Percentiles rank a stretch among this genome's conserved stretches.
These are phyloP conservation scores for Gadopsis marmoratus DNA, from an alignment of 2,797 vertebrate genomes.

Conservation along the genomic window DNA sequence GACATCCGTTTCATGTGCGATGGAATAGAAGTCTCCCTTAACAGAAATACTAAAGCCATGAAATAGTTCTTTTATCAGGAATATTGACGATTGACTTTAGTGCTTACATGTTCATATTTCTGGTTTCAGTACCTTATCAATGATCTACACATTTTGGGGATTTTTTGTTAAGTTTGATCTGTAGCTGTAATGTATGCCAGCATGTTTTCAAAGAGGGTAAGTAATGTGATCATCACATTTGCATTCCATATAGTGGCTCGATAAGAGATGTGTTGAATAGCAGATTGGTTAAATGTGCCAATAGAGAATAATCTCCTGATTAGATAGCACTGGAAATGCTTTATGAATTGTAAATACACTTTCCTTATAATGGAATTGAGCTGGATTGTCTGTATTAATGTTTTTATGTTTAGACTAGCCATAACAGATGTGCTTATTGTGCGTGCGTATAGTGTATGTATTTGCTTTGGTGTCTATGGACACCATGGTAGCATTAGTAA, in stretches of 20 bases:
- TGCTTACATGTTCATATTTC: neutral
- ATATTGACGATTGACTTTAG: neutral
- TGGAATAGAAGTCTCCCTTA: neutral
- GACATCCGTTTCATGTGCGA: neutral
- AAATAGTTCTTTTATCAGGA: neutral
- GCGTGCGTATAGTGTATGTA: constrained; percentile 6
- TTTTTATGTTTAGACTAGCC: constrained; percentile 42
- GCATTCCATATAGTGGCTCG: neutral
- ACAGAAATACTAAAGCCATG: neutral
- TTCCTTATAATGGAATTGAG: constrained; percentile 39
- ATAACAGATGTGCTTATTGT: constrained; percentile 27
- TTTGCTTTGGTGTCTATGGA: constrained; percentile 18
- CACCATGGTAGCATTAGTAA: neutral
- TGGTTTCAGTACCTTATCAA: neutral
- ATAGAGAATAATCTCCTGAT: constrained; percentile 47
- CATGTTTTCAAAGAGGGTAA: neutral
- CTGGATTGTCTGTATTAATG: constrained; percentile 56
- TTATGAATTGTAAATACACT: constrained; percentile 38
- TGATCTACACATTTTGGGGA: neutral
- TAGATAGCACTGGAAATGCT: constrained; percentile 29
- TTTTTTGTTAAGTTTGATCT: neutral
- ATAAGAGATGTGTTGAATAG: constrained; percentile 19
- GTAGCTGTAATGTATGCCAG: neutral
- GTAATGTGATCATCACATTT: constrained; percentile 5
- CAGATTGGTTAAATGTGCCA: constrained; percentile 40